Base-by-base conservation (phyloP, 2,888 invertebrate species). In the Amphimallon solstitiale region DNA sequence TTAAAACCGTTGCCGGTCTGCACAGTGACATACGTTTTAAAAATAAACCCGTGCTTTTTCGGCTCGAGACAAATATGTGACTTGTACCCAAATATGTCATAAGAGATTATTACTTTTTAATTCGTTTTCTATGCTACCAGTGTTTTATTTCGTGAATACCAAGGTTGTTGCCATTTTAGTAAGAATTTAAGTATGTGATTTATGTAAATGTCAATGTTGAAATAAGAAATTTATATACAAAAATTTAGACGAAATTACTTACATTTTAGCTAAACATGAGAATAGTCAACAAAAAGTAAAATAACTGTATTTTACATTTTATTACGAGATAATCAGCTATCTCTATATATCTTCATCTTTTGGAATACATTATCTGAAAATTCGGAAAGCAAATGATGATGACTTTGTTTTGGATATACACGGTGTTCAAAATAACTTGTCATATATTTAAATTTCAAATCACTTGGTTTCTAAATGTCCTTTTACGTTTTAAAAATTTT, bases 1-100 rank as follows among this genome's bases (percentile, higher is more conserved):
- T 71, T 71, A 71, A 70, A 67, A 71, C 65, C 61, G 67, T 68
- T 61, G 64, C 54, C 43, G 34, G 59, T 60, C 66, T 64, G 68
- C 64, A 21, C 61, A 46, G 49, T 65, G 65, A 69, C 66, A 63
- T 66, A 68, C 66, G 66, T 70, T 70, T 70, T 49, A 21, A 62
- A 62, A 48, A 49, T 35, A 19, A 46, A 49, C 12, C 38, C 38
- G 38, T 40, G 40, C 56, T 38, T 56, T 56, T 56, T 40, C 40
- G 56, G 40, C 56, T 29, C 23, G 15, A 21, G 40, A 56, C 40
- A 56, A 56, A 56, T 21, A 56, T 56, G 43, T 29, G 40, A 56
- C 40, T 40, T 56, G 40, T 56, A 40, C 40, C 56, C 40, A 56
- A 56, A 40, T 56, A 56, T 17, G 56, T 56, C 40, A 17, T 19